Base-by-base conservation (phyloP, 2,113 vertebrate genomes). In the Oncorhynchus clarkii region DNA sequence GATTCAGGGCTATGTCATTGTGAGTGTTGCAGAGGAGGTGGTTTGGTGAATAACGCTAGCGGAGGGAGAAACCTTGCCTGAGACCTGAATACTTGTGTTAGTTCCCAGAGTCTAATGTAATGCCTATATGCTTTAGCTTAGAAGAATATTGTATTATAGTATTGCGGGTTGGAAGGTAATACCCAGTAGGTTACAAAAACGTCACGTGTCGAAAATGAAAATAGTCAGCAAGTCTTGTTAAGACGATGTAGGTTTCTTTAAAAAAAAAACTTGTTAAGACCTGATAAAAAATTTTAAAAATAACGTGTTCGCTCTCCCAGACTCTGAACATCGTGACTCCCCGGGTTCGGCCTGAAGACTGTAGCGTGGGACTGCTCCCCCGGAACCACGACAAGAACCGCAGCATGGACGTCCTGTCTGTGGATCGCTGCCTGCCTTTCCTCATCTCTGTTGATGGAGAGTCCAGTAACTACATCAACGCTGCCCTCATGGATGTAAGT, bases 301-400 rank as follows among this genome's bases (percentile, higher is more conserved):
- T 14, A 6, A 20, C 4, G 11, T 18, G 16, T 26, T 59, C 20
- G 16, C 29, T 49, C 27, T 18, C 24, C 59, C 59, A 99, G 97
- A 99, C 97, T 20, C 94, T 99, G 82, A 99, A 99, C 84, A 99
- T 99, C 2, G 97, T 99, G 90, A 99, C 97, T 0, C 97, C 97
- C 0, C 95, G 96, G 0, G 95, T 98, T 59, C 94, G 97, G 3
- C 95, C 97, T 0, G 97, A 99, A 82, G 97, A 99, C 74, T 99
- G 97, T 93, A 99, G 97, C 75, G 97, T 99, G 0, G 97, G 97
- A 3, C 94, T 99, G 34, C 87, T 99, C 68, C 97, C 97, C 0
- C 92, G 97, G 59, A 99, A 99, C 90, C 97, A 98, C 0, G 97
- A 99, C 86, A 99, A 99, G 93, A 99, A 99, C 80, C 95, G 97